These are phyloP conservation scores for Parambassis ranga DNA, from an alignment of 2,797 vertebrate species.

Conservation along the genomic window DNA sequence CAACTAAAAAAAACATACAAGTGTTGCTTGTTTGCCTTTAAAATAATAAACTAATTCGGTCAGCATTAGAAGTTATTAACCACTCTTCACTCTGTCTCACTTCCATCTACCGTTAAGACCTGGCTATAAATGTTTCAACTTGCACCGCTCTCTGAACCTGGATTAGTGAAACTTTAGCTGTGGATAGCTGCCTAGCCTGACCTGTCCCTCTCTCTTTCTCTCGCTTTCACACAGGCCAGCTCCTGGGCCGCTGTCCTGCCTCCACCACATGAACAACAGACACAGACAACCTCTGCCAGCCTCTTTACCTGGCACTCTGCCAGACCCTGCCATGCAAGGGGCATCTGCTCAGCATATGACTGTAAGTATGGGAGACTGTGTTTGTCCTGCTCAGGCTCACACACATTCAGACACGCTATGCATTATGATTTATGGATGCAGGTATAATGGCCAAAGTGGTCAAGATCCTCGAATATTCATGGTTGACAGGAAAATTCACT, in stretches of 20 bases:
- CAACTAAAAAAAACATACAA: not conserved
- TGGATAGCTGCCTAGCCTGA: conserved; percentile 31
- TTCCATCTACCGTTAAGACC: conserved; percentile 6
- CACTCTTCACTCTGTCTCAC: not conserved
- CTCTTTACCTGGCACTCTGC: conserved; percentile 96
- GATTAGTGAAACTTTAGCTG: conserved; percentile 46
- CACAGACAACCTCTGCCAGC: conserved; percentile 81
- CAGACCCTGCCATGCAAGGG: conserved; percentile 84
- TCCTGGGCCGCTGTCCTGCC: conserved; percentile 80
- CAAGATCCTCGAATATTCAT: conserved; percentile 40
- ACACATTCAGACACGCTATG: conserved; percentile 4
- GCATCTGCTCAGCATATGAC: conserved; percentile 83
- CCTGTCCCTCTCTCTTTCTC: conserved; percentile 75
- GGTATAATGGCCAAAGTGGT: conserved; percentile 45
- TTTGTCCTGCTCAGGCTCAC: conserved; percentile 12
- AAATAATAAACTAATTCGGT: not conserved
- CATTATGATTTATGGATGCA: conserved; percentile 50
- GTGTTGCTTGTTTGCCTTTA: not conserved
- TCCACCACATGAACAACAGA: conserved; percentile 92
- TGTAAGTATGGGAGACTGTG: conserved; percentile 60
- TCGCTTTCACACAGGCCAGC: conserved; percentile 78
- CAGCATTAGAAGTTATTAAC: not conserved
- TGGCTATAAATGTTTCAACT: conserved; percentile 49
- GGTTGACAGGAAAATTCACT: conserved; percentile 58
- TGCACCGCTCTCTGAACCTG: conserved; percentile 40